phyloP scores from a whole-genome alignment of 2,888 invertebrate genomes.

The Microchrysa polita region DNA sequence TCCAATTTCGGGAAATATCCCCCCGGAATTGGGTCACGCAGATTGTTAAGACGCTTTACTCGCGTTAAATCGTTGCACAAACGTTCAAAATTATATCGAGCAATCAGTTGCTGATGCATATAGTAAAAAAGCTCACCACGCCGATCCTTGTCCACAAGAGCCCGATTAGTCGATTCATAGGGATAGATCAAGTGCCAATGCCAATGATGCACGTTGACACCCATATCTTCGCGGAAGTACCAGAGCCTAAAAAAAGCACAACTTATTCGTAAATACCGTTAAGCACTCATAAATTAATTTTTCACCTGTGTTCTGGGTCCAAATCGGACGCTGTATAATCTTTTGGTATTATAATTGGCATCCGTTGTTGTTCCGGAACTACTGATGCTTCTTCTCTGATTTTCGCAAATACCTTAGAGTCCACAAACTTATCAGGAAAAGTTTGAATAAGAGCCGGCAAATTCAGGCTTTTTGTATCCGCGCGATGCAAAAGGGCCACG shows the following conservation, averaged over 20 bases:
- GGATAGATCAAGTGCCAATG: conserved; percentile 77
- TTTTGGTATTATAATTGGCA: conserved; percentile 66
- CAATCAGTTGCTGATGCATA: conserved; percentile 72
- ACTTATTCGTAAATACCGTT: too few relatives aligned
- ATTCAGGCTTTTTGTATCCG: conserved; percentile 68
- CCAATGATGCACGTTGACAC: conserved; percentile 68
- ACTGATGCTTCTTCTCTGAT: conserved; percentile 68
- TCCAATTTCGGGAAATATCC: conserved; percentile 85
- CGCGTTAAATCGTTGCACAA: conserved; percentile 73
- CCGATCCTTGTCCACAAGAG: conserved; percentile 75
- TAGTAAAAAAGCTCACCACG: conserved; percentile 83
- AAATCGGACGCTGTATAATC: conserved; percentile 77
- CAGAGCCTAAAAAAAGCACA: conserved; percentile 71
- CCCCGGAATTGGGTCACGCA: conserved; percentile 74
- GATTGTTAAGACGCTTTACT: conserved; percentile 70
- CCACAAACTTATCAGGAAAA: conserved; percentile 71
- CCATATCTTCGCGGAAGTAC: conserved; percentile 70
- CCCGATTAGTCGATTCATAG: conserved; percentile 71
- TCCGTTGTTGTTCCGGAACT: conserved; percentile 70
- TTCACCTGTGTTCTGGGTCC: conserved; percentile 75
- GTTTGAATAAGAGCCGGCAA: conserved; percentile 70
- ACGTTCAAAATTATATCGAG: conserved; percentile 77
- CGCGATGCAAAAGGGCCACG: conserved; percentile 74
- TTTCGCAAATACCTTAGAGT: conserved; percentile 67
- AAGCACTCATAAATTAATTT: too few relatives aligned